Evolutionary conservation across 2,797 vertebrate species (phyloP), one percentile per base, ranked within the genome.

Genomic region (Smutsia gigantea): DNA sequence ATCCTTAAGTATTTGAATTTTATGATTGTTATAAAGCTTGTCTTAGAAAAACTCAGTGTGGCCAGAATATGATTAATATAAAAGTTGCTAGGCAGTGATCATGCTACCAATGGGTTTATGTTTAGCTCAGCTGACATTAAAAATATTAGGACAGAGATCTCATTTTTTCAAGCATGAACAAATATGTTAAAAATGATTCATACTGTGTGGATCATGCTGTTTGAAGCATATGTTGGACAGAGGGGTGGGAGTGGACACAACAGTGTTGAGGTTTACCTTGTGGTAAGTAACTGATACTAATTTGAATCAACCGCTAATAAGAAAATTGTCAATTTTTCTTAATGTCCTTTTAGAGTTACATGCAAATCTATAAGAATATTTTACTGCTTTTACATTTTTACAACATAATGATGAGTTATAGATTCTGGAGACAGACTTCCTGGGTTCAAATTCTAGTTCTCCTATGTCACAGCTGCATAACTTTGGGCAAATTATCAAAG

Each of bases 111-210:
- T 1, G 81, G 23, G 34, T 18, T n/a, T 49, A 75, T 71, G 37
- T 69, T 95, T 87, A 83, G 27, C 25, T 93, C 27, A 57, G 27
- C 77, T 84, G 29, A 95, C 21, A 42, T 57, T 82, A 90, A 69
- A 63, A 95, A 78, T 59, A 23, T 7, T 57, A 87, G n/a, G 19
- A 12, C 42, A 77, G 27, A 8, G 15, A 63, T 2, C 11, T 51
- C 77, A 81, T 46, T 68, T 64, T 46, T 94, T 86, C 25, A 94
- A 68, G 42, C 14, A 39, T 63, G 51, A 94, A 83, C 17, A 55
- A 59, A 61, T 25, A 71, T 27, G 42, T 71, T 69, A 34, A 34
- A 79, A 81, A 86, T 55, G 13, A 3, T 87, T 95, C 53, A 42
- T 12, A 57, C 51, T 55, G 55, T 25, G 25, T 68, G 31, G 13